Evolutionary conservation across 2,888 invertebrate genomes (phyloP), one percentile per base, ranked within the genome.

Genomic region (Resseliella maxima): DNA sequence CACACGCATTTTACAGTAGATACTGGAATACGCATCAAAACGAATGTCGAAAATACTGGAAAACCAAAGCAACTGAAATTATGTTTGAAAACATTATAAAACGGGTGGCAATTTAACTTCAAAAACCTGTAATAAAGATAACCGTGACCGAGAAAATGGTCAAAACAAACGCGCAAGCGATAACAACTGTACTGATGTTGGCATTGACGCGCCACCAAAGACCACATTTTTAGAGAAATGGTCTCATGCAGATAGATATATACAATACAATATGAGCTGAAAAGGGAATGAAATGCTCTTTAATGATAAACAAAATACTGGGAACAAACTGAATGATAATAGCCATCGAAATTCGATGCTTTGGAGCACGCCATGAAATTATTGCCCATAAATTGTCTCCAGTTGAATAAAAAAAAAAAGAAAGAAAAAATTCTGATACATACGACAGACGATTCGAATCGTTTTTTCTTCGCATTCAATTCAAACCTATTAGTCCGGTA

Each of bases 81-180:
- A 72, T 31, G 27, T 72, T 72, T 15, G 31, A 72, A 35, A 31
- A 24, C 59, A 59, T 59, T 59, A n/a, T 59, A 59, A 59, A 72
- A 72, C 72, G 72, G 72, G 72, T 72, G 72, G 72, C 72, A 72
- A 35, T 72, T 72, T 35, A 72, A 72, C 72, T 72, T 27, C 18
- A 35, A 31, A 72, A 72, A 72, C 72, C 72, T 72, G 72, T 72
- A 72, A 72, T 72, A 72, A 72, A 72, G 72, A 72, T 72, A 72
- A 72, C 72, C 72, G n/a, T 72, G 72, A 72, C 72, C 72, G 72
- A 72, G 72, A 72, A 72, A 72, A 72, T 72, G 72, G 72, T 72
- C 72, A 72, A 15, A 72, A 72, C 72, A 72, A 72, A 3, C 50
- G 72, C 72, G 72, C 27, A 15, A 72, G 31, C 72, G 72, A 72